These are phyloP conservation scores for Ptychobarbus kaznakovi DNA, from an alignment of 2,797 vertebrate species.

Conservation along the genomic window DNA sequence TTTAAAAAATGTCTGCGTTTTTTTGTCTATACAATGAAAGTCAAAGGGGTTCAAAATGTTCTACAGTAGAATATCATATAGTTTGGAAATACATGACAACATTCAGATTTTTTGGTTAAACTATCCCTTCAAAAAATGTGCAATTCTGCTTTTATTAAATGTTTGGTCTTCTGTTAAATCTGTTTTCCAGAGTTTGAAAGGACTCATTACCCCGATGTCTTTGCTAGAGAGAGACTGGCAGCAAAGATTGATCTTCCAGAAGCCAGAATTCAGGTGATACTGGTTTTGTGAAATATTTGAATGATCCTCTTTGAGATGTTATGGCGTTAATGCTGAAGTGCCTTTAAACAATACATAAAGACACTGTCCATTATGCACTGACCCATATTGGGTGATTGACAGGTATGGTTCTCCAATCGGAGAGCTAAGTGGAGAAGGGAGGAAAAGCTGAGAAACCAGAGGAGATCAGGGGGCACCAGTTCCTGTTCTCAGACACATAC, in stretches of 20 bases:
- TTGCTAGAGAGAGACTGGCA: slow-evolving; percentile 86
- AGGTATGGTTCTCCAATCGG: slow-evolving; percentile 92
- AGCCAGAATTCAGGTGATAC: slow-evolving; percentile 85
- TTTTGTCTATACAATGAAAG: slow-evolving; percentile 1
- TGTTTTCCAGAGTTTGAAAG: slow-evolving; percentile 84
- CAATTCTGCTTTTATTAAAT: slow-evolving; percentile 6
- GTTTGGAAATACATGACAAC: neutral
- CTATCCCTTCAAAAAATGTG: neutral
- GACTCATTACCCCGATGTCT: slow-evolving; percentile 89
- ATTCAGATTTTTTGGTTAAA: accelerated
- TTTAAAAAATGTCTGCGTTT: neutral
- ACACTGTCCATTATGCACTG: slow-evolving; percentile 43
- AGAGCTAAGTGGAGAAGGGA: slow-evolving; percentile 90
- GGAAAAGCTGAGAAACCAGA: slow-evolving; percentile 88
- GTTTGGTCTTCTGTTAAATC: slow-evolving; percentile 60
- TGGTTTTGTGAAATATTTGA: neutral
- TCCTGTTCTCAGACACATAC: slow-evolving; percentile 81
- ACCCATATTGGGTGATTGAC: slow-evolving; percentile 61
- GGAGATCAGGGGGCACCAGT: slow-evolving; percentile 79
- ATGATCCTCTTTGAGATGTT: neutral
- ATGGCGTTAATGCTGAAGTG: neutral
- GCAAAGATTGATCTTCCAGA: slow-evolving; percentile 88
- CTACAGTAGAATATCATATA: neutral
- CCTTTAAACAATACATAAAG: slow-evolving; percentile 42
- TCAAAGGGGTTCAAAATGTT: neutral